Percentiles rank a stretch among this genome's conserved stretches.
Evolutionary conservation across 2,797 vertebrate species (phyloP).

Genomic region (Oryzias dopingdopingensis): DNA sequence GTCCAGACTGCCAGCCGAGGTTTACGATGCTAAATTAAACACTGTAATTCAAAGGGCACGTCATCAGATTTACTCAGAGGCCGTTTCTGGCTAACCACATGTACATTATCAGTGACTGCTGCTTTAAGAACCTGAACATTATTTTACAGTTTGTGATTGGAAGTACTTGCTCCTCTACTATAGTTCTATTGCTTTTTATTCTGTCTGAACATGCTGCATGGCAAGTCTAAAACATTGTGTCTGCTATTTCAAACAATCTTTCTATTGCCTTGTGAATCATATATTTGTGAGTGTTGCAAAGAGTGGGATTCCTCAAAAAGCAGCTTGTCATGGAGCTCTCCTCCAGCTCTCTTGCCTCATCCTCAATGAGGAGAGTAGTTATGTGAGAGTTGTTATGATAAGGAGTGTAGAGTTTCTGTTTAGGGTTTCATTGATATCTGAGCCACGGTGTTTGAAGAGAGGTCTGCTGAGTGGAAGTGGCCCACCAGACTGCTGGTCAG

Average conservation of each 20-base stretch:
- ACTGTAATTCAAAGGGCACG: conserved; percentile 68
- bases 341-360: conserved; percentile 18
- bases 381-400: conserved; percentile 54
- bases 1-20: conserved; percentile 68
- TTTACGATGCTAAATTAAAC: conserved; percentile 77
- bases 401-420: conserved; percentile 72
- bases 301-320: neutral
- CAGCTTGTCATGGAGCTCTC: conserved; percentile 5
- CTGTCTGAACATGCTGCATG: conserved; percentile 17
- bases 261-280: conserved; percentile 2
- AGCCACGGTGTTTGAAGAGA: conserved; percentile 73
- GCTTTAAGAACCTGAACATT: conserved; percentile 49
- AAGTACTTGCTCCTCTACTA: conserved; percentile 46
- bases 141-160: conserved; percentile 59
- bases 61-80: conserved; percentile 57
- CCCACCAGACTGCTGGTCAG: conserved; percentile 71
- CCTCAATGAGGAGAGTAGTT: conserved; percentile 31
- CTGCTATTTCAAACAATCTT: conserved; percentile 3
- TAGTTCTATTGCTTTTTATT: conserved; percentile 31
- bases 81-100: conserved; percentile 44
- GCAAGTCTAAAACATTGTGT: conserved; percentile 4
- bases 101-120: conserved; percentile 44
- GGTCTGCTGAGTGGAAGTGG: conserved; percentile 71
- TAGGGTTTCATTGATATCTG: conserved; percentile 71
- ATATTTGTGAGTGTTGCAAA: neutral